Base-by-base conservation (phyloP, 1,140 invertebrate species). In the Drosophila subpulchrella region DNA sequence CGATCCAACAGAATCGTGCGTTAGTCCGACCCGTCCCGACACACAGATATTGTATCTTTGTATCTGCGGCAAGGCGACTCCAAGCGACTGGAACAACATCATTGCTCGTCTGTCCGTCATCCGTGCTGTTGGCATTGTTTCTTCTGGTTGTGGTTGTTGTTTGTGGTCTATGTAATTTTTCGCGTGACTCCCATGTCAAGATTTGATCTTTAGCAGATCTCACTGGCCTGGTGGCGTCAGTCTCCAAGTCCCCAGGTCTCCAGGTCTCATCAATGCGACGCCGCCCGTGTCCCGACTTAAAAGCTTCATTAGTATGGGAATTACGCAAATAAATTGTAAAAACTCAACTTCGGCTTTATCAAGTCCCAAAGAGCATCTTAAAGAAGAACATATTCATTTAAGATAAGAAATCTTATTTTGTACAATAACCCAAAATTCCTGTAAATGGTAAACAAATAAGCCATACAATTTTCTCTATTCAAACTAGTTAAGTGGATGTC, bases 171-270 rank as follows among this genome's bases (percentile, higher is more conserved):
- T 75, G 72, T 75, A 75, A 66, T 68, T 66, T 81, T 85, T 86
- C 63, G 82, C 82, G 78, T 85, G 81, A 85, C 82, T 86, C 62
- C 75, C 75, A 72, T 83, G 81, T 80, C 78, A 63, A 66, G 72
- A 76, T 76, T 57, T 42, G 77, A 85, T 81, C 68, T 86, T 75
- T 61, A 73, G 42, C 42, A 61, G 38, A 84, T 84, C 81, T 84
- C 48, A 71, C 53, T 75, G 36, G 68, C 66, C 61, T 34, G 55
- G 42, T 47, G 63, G 30, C 66, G 42, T 42, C 61, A 34, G 65
- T 61, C 41, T 46, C 13, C 27, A 32, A 13, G 65, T 60, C 41
- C 44, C 12, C 24, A 30, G 32, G n/a, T 54, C 48, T 53, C 24
- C 58, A 34, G 36, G 66, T 50, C 60, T 38, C 38, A 78, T 78